phyloP scores from a whole-genome alignment of 2,888 invertebrate genomes.

The Polydrusus pterygomalis region DNA sequence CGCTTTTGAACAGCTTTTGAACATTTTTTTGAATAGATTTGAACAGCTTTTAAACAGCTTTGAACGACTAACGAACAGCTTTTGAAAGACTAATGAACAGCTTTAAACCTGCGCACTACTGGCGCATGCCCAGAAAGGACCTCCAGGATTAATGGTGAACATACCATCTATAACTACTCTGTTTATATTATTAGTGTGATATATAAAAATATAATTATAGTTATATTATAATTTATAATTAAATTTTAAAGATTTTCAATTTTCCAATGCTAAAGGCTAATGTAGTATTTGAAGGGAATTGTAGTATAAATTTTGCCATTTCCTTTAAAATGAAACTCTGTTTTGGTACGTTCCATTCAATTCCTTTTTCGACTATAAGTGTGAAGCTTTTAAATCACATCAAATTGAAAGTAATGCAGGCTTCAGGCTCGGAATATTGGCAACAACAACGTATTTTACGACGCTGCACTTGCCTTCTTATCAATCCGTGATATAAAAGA shows the following conservation, averaged over 20 bases:
- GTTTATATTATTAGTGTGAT: no score
- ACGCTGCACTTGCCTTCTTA: conserved; percentile 49
- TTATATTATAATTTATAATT: no score
- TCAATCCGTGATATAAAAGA: conserved; percentile 42
- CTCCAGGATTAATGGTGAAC: no score
- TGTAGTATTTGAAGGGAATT: conserved; percentile 21
- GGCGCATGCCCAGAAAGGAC: no score
- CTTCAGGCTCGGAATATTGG: conserved; percentile 47
- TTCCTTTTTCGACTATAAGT: conserved; percentile 50
- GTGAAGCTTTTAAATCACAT: conserved; percentile 55
- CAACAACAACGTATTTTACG: conserved; percentile 53
- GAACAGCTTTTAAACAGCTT: no score
- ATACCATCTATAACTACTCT: no score
- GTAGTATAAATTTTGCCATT: conserved; percentile 46
- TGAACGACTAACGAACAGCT: no score
- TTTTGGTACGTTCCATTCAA: conserved; percentile 51
- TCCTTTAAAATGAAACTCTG: conserved; percentile 47
- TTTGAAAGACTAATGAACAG: no score
- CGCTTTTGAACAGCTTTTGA: no score
- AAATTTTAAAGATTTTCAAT: conserved; percentile 42
- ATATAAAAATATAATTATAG: no score
- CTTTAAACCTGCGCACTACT: no score
- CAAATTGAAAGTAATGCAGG: conserved; percentile 54
- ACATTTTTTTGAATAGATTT: no score
- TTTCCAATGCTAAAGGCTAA: conserved; percentile 27